These are phyloP conservation scores for Enteromius treurensis DNA, from an alignment of 2,797 vertebrate genomes.

Conservation along the genomic window DNA sequence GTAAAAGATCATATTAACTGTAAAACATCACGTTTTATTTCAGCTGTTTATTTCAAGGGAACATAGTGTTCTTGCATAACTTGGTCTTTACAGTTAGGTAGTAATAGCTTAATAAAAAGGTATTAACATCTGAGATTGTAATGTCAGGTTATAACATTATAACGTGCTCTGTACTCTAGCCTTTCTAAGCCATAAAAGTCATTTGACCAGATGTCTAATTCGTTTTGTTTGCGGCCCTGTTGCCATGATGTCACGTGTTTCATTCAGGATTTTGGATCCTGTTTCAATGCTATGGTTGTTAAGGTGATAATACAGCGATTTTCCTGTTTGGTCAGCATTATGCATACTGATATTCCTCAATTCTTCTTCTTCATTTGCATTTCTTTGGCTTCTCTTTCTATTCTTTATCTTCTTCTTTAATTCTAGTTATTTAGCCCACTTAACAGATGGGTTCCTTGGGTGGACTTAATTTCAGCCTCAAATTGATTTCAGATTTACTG, in stretches of 20 bases:
- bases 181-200: slow-evolving; percentile 42
- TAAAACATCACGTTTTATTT: background rate
- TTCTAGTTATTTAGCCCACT: background rate
- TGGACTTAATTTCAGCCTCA: background rate
- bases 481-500: background rate
- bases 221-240: slow-evolving; percentile 5
- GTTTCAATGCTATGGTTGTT: background rate
- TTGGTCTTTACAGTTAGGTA: background rate
- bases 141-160: background rate
- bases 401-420: background rate
- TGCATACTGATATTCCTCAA: background rate
- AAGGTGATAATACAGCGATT: background rate
- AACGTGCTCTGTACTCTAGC: background rate
- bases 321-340: background rate
- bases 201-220: slow-evolving; percentile 1
- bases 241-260: slow-evolving; percentile 12
- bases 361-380: background rate
- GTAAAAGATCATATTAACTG: background rate
- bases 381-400: background rate
- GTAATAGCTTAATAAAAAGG: background rate
- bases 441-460: background rate
- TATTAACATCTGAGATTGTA: background rate
- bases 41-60: background rate
- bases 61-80: background rate
- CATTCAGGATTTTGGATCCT: background rate